These are phyloP conservation scores for Tubulanus polymorphus DNA, from an alignment of 2,888 invertebrate species.

Conservation along the genomic window DNA sequence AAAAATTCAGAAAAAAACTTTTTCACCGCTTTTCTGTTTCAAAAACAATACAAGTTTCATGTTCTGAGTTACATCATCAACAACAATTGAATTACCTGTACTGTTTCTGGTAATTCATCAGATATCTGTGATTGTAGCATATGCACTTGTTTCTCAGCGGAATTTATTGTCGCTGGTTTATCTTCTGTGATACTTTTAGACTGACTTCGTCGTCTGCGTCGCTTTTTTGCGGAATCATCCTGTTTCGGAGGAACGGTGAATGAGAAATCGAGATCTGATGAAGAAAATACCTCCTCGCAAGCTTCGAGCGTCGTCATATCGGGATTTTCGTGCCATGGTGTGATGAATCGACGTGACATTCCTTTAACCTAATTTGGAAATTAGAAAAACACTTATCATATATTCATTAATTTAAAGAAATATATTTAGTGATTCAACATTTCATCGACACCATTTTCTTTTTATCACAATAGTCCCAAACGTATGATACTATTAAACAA, in stretches of 20 bases:
- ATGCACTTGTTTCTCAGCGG: too few species aligned
- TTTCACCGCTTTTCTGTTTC: too few species aligned
- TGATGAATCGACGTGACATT: slow-evolving; percentile 41
- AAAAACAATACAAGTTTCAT: too few species aligned
- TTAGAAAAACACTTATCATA: slow-evolving; percentile 4
- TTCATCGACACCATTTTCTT: background rate
- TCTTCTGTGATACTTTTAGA: slow-evolving; percentile 24
- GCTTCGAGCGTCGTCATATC: slow-evolving; percentile 29
- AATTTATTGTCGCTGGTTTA: background rate
- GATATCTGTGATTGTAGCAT: too few species aligned
- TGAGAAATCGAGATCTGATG: background rate
- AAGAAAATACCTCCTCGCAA: slow-evolving; percentile 22
- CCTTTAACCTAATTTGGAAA: slow-evolving; percentile 28
- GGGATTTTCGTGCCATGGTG: slow-evolving; percentile 41
- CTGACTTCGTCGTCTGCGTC: slow-evolving; percentile 27
- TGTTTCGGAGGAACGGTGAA: slow-evolving; percentile 8
- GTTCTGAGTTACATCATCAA: too few species aligned
- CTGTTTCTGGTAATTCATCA: too few species aligned
- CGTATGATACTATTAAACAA: too few species aligned
- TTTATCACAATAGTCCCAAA: too few species aligned
- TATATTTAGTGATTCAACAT: background rate
- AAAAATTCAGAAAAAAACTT: too few species aligned
- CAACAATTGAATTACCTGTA: too few species aligned
- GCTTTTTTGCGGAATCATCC: slow-evolving; percentile 12
- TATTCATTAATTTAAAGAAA: background rate